These are phyloP conservation scores for Camponotus floridanus DNA, from an alignment of 1,140 invertebrate species.

Conservation along the genomic window DNA sequence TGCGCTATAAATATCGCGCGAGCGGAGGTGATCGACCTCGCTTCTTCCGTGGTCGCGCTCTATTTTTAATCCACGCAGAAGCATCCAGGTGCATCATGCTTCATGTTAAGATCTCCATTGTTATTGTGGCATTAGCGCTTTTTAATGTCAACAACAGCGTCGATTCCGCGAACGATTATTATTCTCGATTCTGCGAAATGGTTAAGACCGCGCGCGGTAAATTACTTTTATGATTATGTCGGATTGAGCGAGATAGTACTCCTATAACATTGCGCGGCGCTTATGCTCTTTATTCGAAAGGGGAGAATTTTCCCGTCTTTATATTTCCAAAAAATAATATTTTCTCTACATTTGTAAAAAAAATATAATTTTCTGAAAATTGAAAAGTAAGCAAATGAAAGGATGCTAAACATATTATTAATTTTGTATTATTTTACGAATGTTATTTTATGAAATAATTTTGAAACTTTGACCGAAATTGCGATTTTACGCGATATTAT, in stretches of 20 bases:
- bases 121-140: constrained; percentile 1
- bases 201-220: constrained; percentile 16
- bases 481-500: constrained; percentile 26
- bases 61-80: constrained; percentile 59
- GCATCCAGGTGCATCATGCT: background rate
- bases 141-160: constrained; percentile 32
- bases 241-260: background rate
- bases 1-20: constrained; percentile 47
- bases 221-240: constrained; percentile 49
- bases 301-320: background rate
- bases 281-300: constrained; percentile 4
- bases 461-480: background rate
- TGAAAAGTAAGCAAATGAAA: background rate
- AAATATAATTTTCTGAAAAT: background rate
- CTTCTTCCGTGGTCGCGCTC: constrained; percentile 42
- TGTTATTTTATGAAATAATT: background rate
- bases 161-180: constrained; percentile 46
- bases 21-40: constrained; percentile 43
- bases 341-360: background rate
- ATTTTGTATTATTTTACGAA: background rate
- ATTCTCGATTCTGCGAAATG: background rate
- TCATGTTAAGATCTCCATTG: constrained; percentile 21
- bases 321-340: background rate
- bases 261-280: background rate
- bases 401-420: background rate